Base-by-base conservation (phyloP, 2,113 vertebrate species). In the Zosterops pallidus region DNA sequence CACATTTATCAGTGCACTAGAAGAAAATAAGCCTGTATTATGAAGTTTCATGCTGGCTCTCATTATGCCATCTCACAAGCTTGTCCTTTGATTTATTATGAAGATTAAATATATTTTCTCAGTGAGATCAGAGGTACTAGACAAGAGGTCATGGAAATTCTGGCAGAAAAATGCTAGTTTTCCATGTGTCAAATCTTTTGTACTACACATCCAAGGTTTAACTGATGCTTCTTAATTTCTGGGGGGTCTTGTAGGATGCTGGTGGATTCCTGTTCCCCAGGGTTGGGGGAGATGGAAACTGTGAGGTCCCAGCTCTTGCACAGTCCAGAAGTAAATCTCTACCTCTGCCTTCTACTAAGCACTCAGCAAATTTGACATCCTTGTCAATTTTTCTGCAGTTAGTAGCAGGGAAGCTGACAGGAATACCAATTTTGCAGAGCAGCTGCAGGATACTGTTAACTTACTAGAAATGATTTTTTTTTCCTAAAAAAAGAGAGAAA, bases 1-100 rank as follows among this genome's bases (percentile, higher is more conserved):
- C 91, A 78, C 78, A 89, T 94, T 94, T 93, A 86, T 92, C 81
- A 95, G 86, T 37, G 62, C 78, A 83, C 60, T 60, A 87, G 67
- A 91, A 89, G 75, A 76, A 95, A 94, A 96, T 65, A 87, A 96
- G 50, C 37, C 57, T 72, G n/a, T 67, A 84, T 84, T 90, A 94
- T 8, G 29, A 94, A 94, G 75, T 67, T 92, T 94, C 86, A 92
- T 42, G 93, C 93, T 95, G 94, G 79, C 64, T 95, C 81, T 96
- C 91, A 88, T 95, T 95, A 95, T 92, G 80, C 86, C 67, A 88
- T 69, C 77, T 83, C 90, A 72, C 63, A 82, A 49, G 68, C 68
- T 86, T 88, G 76, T 77, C 78, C 52, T 94, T 80, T 91, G 77
- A 96, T 92, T 95, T 87, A 85, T 67, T 92, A 78, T 41, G 79